Evolutionary conservation across 2,888 invertebrate genomes (phyloP).

Genomic region (Dryobotodes eremita): DNA sequence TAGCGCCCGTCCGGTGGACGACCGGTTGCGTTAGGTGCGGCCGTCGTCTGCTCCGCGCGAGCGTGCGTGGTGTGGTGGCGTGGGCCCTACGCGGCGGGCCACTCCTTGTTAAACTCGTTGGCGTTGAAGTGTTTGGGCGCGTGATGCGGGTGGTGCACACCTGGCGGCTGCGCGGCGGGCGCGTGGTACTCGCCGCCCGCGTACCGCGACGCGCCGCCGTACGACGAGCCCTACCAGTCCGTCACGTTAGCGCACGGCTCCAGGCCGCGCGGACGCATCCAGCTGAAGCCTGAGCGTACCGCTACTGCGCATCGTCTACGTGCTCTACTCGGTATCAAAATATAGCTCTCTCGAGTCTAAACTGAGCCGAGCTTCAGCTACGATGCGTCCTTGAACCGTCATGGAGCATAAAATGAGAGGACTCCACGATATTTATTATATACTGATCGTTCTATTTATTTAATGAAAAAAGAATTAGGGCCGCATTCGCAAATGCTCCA

Average conservation of each 20-base stretch:
- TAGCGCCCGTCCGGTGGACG: not conserved
- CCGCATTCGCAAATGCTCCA: slow-evolving; percentile 68
- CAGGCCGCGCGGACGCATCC: slow-evolving; percentile 62
- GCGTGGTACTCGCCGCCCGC: slow-evolving; percentile 87
- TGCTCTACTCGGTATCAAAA: slow-evolving; percentile 73
- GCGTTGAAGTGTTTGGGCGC: slow-evolving; percentile 90
- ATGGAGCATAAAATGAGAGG: slow-evolving; percentile 74
- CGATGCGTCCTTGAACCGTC: slow-evolving; percentile 73
- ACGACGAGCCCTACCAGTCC: slow-evolving; percentile 87
- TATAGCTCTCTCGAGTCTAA: slow-evolving; percentile 70
- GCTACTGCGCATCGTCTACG: slow-evolving; percentile 49
- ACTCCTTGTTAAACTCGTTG: slow-evolving; percentile 91
- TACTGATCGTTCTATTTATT: slow-evolving; percentile 38
- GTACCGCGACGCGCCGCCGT: slow-evolving; percentile 89
- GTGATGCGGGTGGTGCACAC: slow-evolving; percentile 90
- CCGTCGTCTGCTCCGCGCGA: not conserved
- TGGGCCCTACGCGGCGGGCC: slow-evolving; percentile 87
- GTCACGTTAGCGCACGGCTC: slow-evolving; percentile 48
- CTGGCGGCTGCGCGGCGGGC: slow-evolving; percentile 86
- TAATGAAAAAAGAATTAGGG: slow-evolving; percentile 35
- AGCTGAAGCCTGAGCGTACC: slow-evolving; percentile 69
- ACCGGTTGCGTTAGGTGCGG: no score
- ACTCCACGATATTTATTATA: slow-evolving; percentile 28
- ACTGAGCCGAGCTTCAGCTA: slow-evolving; percentile 72
- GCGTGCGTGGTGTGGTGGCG: slow-evolving; percentile 9